Conservation (phyloP, 2,113 vertebrate genomes). For the Promerops cafer region DNA sequence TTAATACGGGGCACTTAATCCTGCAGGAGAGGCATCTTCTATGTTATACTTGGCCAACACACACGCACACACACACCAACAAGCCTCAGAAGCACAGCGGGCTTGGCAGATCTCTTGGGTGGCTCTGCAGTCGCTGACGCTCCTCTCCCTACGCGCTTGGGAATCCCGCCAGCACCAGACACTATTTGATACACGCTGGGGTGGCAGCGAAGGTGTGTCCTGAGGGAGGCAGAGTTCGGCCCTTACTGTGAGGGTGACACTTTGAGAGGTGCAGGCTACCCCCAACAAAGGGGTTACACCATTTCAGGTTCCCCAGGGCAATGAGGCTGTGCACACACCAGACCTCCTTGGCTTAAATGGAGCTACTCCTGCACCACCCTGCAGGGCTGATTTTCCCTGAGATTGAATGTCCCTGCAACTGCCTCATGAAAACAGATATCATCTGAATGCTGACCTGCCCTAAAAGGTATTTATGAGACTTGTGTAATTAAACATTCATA, state of each 20-base stretch:
- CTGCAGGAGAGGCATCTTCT: neutral
- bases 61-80: neutral
- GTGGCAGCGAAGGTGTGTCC: rapidly evolving
- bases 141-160: rapidly evolving
- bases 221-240: neutral
- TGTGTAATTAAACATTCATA: neutral
- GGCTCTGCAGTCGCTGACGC: neutral
- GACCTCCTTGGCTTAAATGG: neutral
- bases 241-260: neutral
- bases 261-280: neutral
- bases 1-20: neutral
- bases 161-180: neutral
- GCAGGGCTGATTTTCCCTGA: neutral
- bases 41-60: neutral
- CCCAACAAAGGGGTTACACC: neutral
- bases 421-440: neutral
- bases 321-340: neutral
- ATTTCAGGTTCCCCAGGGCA: neutral
- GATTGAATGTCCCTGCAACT: neutral
- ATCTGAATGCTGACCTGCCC: neutral
- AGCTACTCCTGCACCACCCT: neutral
- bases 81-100: neutral
- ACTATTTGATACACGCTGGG: rapidly evolving
- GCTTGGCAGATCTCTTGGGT: neutral
- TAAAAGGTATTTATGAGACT: neutral